phyloP scores from a whole-genome alignment of 2,113 vertebrate species.

The Spea multiplicata region DNA sequence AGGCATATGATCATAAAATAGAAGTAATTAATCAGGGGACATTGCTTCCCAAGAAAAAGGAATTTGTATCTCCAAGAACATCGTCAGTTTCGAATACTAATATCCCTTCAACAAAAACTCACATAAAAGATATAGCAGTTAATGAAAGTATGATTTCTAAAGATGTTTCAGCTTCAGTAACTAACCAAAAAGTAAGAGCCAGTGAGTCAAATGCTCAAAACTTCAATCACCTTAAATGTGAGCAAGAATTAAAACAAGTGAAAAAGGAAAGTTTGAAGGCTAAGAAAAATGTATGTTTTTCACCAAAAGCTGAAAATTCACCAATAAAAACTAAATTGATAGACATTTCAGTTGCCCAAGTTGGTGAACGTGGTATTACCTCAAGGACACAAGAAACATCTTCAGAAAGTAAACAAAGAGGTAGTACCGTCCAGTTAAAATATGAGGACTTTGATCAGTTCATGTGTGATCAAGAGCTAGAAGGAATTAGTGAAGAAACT shows the following conservation, averaged over 20 bases:
- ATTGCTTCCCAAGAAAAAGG: slow-evolving; percentile 58
- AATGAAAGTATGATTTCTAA: background rate
- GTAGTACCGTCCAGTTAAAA: background rate
- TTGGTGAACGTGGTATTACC: slow-evolving; percentile 23
- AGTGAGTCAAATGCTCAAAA: background rate
- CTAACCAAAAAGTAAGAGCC: background rate
- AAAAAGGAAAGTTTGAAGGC: slow-evolving; percentile 51
- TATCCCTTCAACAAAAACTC: slow-evolving; percentile 59
- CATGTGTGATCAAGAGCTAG: slow-evolving; percentile 34
- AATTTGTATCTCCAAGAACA: slow-evolving; percentile 62
- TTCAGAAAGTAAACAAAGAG: background rate
- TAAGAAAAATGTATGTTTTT: slow-evolving; percentile 56
- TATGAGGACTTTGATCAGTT: slow-evolving; percentile 14
- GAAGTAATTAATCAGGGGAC: slow-evolving; percentile 26
- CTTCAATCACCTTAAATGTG: slow-evolving; percentile 15
- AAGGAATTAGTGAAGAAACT: slow-evolving; percentile 37
- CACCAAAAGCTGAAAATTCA: slow-evolving; percentile 55
- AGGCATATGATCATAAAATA: background rate
- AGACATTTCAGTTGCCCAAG: slow-evolving; percentile 58
- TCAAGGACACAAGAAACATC: background rate
- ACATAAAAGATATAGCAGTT: slow-evolving; percentile 55
- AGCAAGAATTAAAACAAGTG: slow-evolving; percentile 33
- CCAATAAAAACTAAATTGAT: slow-evolving; percentile 7
- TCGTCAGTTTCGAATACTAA: slow-evolving; percentile 72
- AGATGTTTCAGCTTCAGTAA: background rate